A percentile compares a stretch with the other conserved stretches of the same genome.
These are phyloP conservation scores for Lucinisca nassula DNA, from an alignment of 2,888 invertebrate genomes.

Conservation along the genomic window DNA sequence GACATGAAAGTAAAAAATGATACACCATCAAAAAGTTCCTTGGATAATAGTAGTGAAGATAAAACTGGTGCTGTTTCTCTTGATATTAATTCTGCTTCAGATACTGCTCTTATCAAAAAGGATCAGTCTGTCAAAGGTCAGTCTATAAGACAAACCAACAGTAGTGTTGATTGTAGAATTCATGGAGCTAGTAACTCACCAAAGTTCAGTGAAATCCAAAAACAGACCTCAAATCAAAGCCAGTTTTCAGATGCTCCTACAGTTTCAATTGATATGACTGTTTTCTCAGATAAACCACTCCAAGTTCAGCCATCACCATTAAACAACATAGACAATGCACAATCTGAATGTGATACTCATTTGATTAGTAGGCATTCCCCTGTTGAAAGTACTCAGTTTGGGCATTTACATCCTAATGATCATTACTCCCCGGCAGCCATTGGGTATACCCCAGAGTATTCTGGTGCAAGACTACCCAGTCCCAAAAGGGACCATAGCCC, in stretches of 20 bases:
- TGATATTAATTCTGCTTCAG: neutral
- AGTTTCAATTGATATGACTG: neutral
- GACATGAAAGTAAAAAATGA: constrained; percentile 59
- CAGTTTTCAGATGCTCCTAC: neutral
- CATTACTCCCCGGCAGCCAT: constrained; percentile 82
- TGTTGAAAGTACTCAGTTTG: constrained; percentile 77
- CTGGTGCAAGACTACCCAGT: constrained; percentile 72
- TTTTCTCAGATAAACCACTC: neutral
- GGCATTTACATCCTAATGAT: constrained; percentile 80
- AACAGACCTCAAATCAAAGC: neutral
- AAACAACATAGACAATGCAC: neutral
- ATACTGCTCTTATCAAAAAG: neutral
- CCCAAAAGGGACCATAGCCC: constrained; percentile 29
- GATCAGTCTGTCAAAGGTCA: neutral
- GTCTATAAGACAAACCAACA: neutral
- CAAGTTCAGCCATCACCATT: neutral
- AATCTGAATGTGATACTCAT: neutral
- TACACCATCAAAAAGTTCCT: constrained; percentile 34
- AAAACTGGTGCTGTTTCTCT: neutral
- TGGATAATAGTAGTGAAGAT: constrained; percentile 18
- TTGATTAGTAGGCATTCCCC: constrained; percentile 80
- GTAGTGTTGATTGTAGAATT: neutral
- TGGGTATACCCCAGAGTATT: constrained; percentile 81
- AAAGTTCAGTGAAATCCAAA: neutral
- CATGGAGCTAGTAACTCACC: neutral